Evolutionary conservation across 2,113 vertebrate genomes (phyloP), one percentile per base, ranked within the genome.

Genomic region (Lepisosteus osseus): DNA sequence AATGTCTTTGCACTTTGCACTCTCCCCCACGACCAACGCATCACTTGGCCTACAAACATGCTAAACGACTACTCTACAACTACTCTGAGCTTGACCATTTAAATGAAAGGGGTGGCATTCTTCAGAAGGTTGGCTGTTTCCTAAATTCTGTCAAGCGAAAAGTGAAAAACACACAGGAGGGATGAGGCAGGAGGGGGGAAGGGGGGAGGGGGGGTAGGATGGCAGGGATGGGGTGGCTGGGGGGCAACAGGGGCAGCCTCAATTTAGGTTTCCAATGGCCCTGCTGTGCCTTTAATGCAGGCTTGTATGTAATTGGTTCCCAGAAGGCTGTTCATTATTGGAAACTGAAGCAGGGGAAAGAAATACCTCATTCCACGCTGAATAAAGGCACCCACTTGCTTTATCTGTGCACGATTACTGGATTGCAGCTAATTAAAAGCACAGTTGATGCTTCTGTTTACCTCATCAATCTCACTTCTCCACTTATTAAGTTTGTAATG

Each of bases 231-330:
- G 80, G 66, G 45, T 54, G 70, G 72, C 81, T 62, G 76, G 74
- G 76, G 74, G 72, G 82, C 15, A 17, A 17, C 15, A 17, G 15
- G 15, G 15, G 15, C 15, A 17, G 15, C 82, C 80, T 85, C 82
- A 76, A 81, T 82, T 88, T 86, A 83, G 84, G 87, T 90, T 88
- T 88, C 81, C 83, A 86, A 75, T 77, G 86, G 81, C 43, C 85
- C 84, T 76, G 84, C 78, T 86, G 84, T 63, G 84, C 82, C 85
- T 84, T 84, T 87, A 86, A 89, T 88, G 85, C 85, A 87, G 89
- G 86, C 87, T 86, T 88, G 85, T 84, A 84, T 86, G 88, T 91
- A 91, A 92, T 91, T 91, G 87, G 87, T 81, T 91, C 91, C 89
- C 90, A 88, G 85, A 90, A 88, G 91, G 84, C 86, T 85, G 83